These are phyloP conservation scores for Neocloeon triangulifer DNA, from an alignment of 1,140 invertebrate species.

Conservation along the genomic window DNA sequence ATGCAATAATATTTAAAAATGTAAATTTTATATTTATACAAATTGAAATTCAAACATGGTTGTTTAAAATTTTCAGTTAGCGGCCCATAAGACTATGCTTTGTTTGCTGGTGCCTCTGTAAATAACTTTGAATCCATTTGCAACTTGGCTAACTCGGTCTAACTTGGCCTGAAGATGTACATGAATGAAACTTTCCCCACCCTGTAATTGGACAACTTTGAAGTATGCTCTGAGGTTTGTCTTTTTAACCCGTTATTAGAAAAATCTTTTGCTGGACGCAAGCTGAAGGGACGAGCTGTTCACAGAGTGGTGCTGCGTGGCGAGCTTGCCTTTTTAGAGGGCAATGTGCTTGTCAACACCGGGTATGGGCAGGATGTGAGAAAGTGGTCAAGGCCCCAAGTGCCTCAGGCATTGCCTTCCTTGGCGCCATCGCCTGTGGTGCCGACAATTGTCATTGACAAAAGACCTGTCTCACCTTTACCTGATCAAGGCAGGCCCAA, in stretches of 20 bases:
- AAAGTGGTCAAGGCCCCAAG: constrained; percentile 23
- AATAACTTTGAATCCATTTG: constrained; percentile 49
- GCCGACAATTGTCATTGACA: too few relatives aligned
- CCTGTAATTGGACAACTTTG: constrained; percentile 54
- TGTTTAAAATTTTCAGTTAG: constrained; percentile 32
- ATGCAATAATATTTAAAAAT: too few relatives aligned
- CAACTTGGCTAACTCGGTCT: constrained; percentile 50
- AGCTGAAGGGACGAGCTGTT: constrained; percentile 68
- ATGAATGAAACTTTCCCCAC: constrained; percentile 92
- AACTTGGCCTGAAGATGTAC: constrained; percentile 93
- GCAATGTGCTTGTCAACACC: constrained; percentile 68
- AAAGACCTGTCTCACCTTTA: too few relatives aligned
- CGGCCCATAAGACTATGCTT: constrained; percentile 67
- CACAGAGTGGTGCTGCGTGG: constrained; percentile 83
- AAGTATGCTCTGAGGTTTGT: background rate
- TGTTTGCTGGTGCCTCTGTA: constrained; percentile 80
- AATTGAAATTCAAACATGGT: too few relatives aligned
- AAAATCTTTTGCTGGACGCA: constrained; percentile 50
- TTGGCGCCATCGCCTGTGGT: too few relatives aligned
- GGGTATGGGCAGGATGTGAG: constrained; percentile 77
- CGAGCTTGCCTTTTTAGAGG: constrained; percentile 91
- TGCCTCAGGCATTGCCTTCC: constrained; percentile 9
- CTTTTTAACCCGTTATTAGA: too few relatives aligned
- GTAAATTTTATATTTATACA: too few relatives aligned
- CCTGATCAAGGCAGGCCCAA: too few relatives aligned